A percentile compares a stretch with the other conserved stretches of the same genome.
Evolutionary conservation across 2,113 vertebrate species (phyloP).

Genomic region (Brachypteracias leptosomus): DNA sequence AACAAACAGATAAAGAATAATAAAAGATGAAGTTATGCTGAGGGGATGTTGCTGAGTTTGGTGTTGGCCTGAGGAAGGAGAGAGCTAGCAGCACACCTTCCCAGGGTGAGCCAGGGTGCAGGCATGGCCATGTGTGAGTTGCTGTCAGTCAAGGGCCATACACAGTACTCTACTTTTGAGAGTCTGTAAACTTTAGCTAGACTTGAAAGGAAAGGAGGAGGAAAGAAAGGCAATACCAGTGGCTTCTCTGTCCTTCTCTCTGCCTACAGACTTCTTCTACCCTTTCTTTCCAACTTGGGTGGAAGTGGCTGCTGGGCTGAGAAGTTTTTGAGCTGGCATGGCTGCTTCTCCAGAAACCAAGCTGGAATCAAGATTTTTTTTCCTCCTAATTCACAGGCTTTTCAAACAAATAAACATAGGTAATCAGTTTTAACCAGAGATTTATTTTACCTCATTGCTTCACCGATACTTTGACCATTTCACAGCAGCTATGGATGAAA

Average conservation of each 20-base stretch:
- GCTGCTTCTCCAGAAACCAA: not conserved
- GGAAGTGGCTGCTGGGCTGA: not conserved
- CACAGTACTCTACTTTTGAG: not conserved
- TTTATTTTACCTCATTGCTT: not conserved
- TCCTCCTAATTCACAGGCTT: not conserved
- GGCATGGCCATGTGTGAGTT: accelerated
- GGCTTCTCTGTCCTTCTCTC: not conserved
- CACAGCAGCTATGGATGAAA: not conserved
- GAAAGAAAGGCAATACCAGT: not conserved
- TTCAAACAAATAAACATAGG: not conserved
- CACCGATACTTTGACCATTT: not conserved
- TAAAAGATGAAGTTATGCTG: too few relatives aligned
- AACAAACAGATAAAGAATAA: too few relatives aligned
- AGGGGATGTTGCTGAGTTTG: too few relatives aligned
- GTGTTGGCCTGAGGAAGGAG: too few relatives aligned
- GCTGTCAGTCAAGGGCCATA: accelerated
- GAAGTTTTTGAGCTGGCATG: not conserved
- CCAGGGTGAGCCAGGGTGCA: accelerated
- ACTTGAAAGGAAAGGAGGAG: not conserved
- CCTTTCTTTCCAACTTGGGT: not conserved
- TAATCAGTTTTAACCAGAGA: not conserved
- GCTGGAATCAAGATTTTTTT: not conserved
- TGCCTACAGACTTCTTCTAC: not conserved
- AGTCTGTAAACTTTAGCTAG: not conserved
- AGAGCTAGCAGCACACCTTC: too few relatives aligned